These are phyloP conservation scores for Netelia inedita DNA, from an alignment of 2,888 invertebrate species.

Conservation along the genomic window DNA sequence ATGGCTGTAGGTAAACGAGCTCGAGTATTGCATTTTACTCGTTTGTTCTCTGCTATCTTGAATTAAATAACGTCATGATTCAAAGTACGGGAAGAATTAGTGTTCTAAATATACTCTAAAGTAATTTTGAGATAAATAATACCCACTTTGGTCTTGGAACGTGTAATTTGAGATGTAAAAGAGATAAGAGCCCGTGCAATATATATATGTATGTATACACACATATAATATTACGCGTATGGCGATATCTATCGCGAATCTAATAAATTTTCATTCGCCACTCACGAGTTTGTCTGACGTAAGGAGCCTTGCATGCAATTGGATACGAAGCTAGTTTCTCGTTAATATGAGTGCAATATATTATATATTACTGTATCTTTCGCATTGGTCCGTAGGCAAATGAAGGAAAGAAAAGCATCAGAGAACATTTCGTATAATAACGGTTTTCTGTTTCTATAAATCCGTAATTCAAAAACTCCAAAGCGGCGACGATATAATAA, in stretches of 20 bases:
- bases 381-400: not conserved
- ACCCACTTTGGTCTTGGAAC: not conserved
- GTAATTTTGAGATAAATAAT: not conserved
- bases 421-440: not conserved
- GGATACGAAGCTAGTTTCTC: slow-evolving; percentile 35
- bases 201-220: not conserved
- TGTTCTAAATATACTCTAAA: not conserved
- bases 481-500: not conserved
- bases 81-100: not conserved
- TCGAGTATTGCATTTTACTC: no score
- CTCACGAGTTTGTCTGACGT: slow-evolving; percentile 35
- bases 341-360: not conserved
- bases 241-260: slow-evolving; percentile 39
- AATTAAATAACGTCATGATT: not conserved
- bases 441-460: not conserved
- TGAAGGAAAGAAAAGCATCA: not conserved
- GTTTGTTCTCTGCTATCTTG: not conserved
- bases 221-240: slow-evolving; percentile 3
- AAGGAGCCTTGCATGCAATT: slow-evolving; percentile 51
- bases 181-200: not conserved
- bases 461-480: slow-evolving; percentile 7
- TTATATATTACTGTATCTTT: slow-evolving; percentile 3
- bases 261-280: slow-evolving; percentile 39
- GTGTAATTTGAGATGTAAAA: slow-evolving; percentile 1
- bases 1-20: no score